Base-by-base conservation (phyloP, 2,113 vertebrate genomes). In the Pterophyllum scalare region DNA sequence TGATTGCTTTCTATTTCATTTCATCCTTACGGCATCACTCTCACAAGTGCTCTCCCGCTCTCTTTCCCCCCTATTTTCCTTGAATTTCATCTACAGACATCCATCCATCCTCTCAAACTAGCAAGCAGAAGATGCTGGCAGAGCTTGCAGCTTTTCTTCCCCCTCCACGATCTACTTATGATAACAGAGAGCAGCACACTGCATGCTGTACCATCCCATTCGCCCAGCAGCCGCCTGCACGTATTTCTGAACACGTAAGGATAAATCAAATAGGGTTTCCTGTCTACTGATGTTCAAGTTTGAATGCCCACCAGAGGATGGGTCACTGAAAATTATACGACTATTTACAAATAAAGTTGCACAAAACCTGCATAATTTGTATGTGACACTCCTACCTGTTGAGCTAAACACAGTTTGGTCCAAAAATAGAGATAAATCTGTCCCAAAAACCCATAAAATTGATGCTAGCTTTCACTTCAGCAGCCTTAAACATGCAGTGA, bases 1-100 rank as follows among this genome's bases (percentile, higher is more conserved):
- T 82, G 83, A 93, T 87, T 86, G 83, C 86, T 88, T 89, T 86
- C 86, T 54, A 89, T 91, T 91, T 91, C 83, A 89, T 65, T 87
- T 79, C 65, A 85, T 79, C 78, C 75, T 77, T 75, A 62, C 62
- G 3, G 78, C 58, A 81, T 88, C 85, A 70, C 75, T 87, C 79
- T 74, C 74, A 38, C 82, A 82, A 79, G 35, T 54, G 20, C 64
- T 54, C 78, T 15, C 72, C 58, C 76, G 24, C 84, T 43, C 80
- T 13, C 61, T 54, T 20, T 76, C 7, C 6, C 9, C 58, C 43
- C 43, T 64, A 59, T 82, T 59, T 61, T 58, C 43, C 43, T 64
- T 46, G 54, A 56, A 70, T 81, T 72, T 65, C 46, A 74, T 83
- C 81, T 19, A 15, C 80, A 78, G 26, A 61, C 83, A 75, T 65